Percentiles rank a stretch among this genome's conserved stretches.
These are phyloP conservation scores for Uropsilus gracilis DNA, from an alignment of 2,113 vertebrate species.

Conservation along the genomic window DNA sequence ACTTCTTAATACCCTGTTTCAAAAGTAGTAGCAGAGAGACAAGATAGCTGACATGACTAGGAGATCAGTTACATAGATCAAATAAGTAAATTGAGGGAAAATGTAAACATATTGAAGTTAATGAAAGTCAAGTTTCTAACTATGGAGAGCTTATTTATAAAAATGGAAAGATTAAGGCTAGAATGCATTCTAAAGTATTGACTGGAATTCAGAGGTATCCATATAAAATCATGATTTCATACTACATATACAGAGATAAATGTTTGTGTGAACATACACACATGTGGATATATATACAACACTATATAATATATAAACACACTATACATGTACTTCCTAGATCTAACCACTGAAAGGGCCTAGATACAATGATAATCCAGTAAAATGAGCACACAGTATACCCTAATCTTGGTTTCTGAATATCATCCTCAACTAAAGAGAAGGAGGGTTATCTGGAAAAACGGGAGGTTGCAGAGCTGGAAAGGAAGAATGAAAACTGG, in stretches of 20 bases:
- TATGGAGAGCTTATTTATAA: neutral
- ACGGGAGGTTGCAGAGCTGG: neutral
- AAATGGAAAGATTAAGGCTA: neutral
- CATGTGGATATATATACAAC: too few species aligned
- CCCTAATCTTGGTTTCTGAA: neutral
- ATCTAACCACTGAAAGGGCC: neutral
- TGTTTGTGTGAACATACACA: neutral
- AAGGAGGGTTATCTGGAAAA: constrained; percentile 8
- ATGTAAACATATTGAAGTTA: neutral
- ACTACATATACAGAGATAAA: constrained; percentile 21
- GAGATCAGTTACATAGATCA: neutral
- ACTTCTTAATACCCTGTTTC: too few species aligned
- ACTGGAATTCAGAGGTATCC: neutral
- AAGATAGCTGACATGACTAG: neutral
- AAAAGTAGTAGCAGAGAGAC: neutral
- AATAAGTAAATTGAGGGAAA: neutral
- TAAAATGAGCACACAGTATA: neutral
- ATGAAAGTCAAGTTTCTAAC: constrained; percentile 23
- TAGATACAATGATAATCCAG: neutral
- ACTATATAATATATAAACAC: too few species aligned
- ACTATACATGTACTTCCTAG: neutral
- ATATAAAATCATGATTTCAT: constrained; percentile 11
- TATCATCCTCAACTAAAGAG: neutral
- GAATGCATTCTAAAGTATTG: neutral
- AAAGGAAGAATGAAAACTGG: constrained; percentile 23